These are phyloP conservation scores for Drosophila gunungcola DNA, from an alignment of 1,140 invertebrate species.

Conservation along the genomic window DNA sequence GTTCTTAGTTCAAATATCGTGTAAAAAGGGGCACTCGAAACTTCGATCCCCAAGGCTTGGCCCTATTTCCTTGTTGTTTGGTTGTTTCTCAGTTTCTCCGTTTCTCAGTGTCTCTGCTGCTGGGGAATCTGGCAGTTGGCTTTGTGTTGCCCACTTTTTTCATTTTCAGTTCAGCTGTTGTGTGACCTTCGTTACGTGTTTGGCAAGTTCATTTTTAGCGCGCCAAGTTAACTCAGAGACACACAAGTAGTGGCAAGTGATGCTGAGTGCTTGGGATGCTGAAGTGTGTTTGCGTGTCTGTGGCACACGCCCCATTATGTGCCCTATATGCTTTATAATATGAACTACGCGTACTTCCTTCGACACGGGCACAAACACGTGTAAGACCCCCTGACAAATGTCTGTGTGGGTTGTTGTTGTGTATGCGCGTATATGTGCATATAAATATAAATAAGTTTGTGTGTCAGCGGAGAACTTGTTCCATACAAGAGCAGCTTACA, in stretches of 20 bases:
- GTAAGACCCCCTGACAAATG: conserved; percentile 31
- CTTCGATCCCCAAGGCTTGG: conserved; percentile 26
- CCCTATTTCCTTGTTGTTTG: conserved; percentile 6
- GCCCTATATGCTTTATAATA: conserved; percentile 67
- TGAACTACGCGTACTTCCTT: conserved; percentile 38
- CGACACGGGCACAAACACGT: conserved; percentile 50
- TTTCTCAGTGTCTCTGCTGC: background rate
- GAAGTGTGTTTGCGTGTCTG: conserved; percentile 59
- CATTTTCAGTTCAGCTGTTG: conserved; percentile 46
- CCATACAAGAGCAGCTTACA: background rate
- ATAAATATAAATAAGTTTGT: conserved; percentile 8
- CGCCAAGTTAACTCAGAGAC: conserved; percentile 60
- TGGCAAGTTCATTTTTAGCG: conserved; percentile 81
- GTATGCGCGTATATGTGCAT: background rate
- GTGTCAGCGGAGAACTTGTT: background rate
- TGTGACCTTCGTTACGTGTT: conserved; percentile 82
- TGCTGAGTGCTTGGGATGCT: conserved; percentile 42
- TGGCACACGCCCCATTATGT: conserved; percentile 70
- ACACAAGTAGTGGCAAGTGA: conserved; percentile 62
- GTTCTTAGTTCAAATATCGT: background rate
- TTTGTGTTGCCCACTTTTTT: conserved; percentile 3
- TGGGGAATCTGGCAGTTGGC: conserved; percentile 19
- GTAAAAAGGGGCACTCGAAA: conserved; percentile 19
- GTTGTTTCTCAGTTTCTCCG: too few relatives aligned
- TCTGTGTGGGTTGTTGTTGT: background rate